phyloP scores from a whole-genome alignment of 2,888 invertebrate species.

The Andrena minutula region DNA sequence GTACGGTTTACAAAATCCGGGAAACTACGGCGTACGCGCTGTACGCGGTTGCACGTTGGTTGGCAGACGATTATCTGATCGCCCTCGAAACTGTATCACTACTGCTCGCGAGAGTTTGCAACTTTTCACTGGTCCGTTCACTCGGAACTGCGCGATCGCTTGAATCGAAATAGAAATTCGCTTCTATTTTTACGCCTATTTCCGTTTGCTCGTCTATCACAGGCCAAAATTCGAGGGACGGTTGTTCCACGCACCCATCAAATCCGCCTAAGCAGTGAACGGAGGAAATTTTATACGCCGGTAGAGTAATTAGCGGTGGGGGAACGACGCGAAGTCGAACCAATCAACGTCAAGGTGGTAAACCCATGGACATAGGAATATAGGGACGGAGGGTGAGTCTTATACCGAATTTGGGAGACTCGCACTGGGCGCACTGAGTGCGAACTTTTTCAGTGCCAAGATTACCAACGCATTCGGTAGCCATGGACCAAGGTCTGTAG shows the following conservation, averaged over 20 bases:
- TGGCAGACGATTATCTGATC: constrained; percentile 9
- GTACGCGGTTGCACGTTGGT: not conserved
- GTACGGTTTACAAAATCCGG: constrained; percentile 14
- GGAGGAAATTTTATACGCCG: too few relatives aligned
- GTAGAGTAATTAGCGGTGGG: too few relatives aligned
- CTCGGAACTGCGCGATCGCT: not conserved
- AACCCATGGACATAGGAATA: too few relatives aligned
- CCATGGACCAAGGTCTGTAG: too few relatives aligned
- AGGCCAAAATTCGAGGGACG: not conserved
- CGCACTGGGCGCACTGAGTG: too few relatives aligned
- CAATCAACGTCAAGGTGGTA: too few relatives aligned
- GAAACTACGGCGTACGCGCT: not conserved
- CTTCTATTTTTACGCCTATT: constrained; percentile 15
- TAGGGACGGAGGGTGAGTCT: too few relatives aligned
- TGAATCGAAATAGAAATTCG: constrained; percentile 24
- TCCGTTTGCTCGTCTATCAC: not conserved
- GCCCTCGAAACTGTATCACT: not conserved
- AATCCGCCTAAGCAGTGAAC: too few relatives aligned
- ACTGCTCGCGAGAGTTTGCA: not conserved
- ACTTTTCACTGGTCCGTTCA: constrained; percentile 7
- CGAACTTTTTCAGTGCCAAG: too few relatives aligned
- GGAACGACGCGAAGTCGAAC: too few relatives aligned
- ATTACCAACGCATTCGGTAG: too few relatives aligned
- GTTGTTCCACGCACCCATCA: not conserved
- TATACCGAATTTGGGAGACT: too few relatives aligned